A percentile compares a stretch with the other conserved stretches of the same genome.
phyloP scores from a whole-genome alignment of 2,888 invertebrate genomes.

The Pediacus dermestoides region DNA sequence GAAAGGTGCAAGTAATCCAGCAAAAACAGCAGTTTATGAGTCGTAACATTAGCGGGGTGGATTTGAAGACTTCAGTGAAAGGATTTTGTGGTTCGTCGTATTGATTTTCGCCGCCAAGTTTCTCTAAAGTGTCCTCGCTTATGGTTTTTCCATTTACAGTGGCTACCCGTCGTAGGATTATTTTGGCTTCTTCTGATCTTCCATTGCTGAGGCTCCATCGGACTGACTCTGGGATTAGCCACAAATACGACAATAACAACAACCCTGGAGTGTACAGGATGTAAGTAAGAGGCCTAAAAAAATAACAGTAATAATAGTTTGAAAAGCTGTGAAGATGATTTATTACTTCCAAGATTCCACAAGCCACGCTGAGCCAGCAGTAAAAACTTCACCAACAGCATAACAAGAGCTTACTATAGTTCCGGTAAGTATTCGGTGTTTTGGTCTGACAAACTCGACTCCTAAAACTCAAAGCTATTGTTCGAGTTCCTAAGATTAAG shows the following conservation, averaged over 20 bases:
- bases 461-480: constrained; percentile 46
- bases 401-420: constrained; percentile 68
- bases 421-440: constrained; percentile 68
- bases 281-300: constrained; percentile 37
- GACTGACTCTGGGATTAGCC: constrained; percentile 68
- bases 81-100: constrained; percentile 26
- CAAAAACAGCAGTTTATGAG: constrained; percentile 68
- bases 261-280: constrained; percentile 65
- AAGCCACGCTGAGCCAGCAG: constrained; percentile 66
- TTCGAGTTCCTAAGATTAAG: constrained; percentile 1
- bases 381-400: constrained; percentile 64
- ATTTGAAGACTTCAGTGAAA: constrained; percentile 52
- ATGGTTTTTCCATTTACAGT: constrained; percentile 54
- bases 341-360: constrained; percentile 66
- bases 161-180: constrained; percentile 60
- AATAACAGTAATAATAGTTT: constrained; percentile 10
- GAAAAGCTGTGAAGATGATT: no score
- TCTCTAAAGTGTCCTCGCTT: constrained; percentile 39
- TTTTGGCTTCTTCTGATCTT: constrained; percentile 55
- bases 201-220: constrained; percentile 71
- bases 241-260: constrained; percentile 63
- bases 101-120: constrained; percentile 26
- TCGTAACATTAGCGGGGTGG: constrained; percentile 54
- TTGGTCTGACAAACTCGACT: constrained; percentile 73
- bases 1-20: constrained; percentile 75